Base-by-base conservation (phyloP, 2,797 vertebrate genomes). In the Myiotriccus ornatus region DNA sequence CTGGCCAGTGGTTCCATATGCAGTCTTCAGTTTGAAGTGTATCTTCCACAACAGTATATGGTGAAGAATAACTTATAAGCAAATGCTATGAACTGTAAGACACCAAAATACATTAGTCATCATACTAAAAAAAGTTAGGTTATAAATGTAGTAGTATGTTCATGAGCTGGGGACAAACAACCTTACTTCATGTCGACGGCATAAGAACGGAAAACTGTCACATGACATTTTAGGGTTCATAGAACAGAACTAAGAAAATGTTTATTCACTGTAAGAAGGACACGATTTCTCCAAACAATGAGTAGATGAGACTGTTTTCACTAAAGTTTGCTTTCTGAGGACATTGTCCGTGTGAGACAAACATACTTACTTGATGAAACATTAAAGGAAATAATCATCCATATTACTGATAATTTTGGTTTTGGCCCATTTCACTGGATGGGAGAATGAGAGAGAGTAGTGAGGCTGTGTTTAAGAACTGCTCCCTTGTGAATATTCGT, bases 381-480 rank as follows among this genome's bases (percentile, higher is more conserved):
- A 59, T 65, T 84, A 73, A 65, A 87, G 39, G 46, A 92, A 89
- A 57, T 77, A 89, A 64, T 77, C 5, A 63, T 57, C 44, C n/a
- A 6, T 57, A 28, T 68, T 78, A 68, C 30, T 50, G 44, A 49
- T 77, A 34, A 69, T 70, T 92, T 88, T 80, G n/a, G 1, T 56
- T 89, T 88, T 0, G 2, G 34, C 41, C 79, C 55, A 43, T 78
- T 86, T 84, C 69, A 59, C 50, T 76, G 81, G 20, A 39, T 89
- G 35, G 34, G 32, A 59, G 39, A 92, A 68, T 56, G 16, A 53
- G 28, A 64, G 41, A 74, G 68, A 74, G 24, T 50, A 91, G 62
- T n/a, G n/a, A 83, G 80, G 43, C 39, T 91, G 34, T 77, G 32
- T 88, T 94, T 91, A 87, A 92, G 79, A 91, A 71, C 55, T 79